Evolutionary conservation across 2,113 vertebrate species (phyloP), one percentile per base, ranked within the genome.

Genomic region (Channa maculata): DNA sequence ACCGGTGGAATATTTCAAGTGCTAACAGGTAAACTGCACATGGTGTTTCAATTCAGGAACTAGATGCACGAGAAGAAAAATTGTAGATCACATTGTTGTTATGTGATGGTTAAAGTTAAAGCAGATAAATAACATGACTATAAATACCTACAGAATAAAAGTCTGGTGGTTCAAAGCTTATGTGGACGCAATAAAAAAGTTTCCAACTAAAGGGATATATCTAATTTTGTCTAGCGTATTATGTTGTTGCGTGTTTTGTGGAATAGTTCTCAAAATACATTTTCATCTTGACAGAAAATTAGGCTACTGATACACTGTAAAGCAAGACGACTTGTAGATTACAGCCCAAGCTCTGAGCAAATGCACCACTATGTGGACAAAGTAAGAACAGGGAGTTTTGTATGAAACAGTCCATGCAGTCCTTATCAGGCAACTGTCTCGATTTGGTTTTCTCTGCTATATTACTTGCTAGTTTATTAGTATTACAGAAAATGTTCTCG

Each of bases 341-440:
- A 75, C 41, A 58, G 67, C 67, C 55, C 72, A 61, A 61, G 72
- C 67, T 80, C 70, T 83, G 82, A 77, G 69, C 88, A 90, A 89
- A 91, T 85, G 87, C 90, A 89, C 87, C 91, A 79, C 86, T 90
- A 65, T 91, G 89, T 91, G 91, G 90, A 81, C 91, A 91, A 84
- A 89, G 41, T 75, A 75, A 80, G 86, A 86, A 90, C 75, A 85
- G 82, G 62, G 71, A 63, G 43, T 33, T 82, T 84, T 74, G 53
- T 36, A 87, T 67, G 58, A 79, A 62, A 61, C 13, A 60, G 58
- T 49, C 70, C 64, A n/a, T 65, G 46, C 44, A 62, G 51, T 13
- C 50, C 41, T 62, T 33, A 64, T 8, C 9, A 6, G 24, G n/a
- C 41, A 15, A 44, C 33, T 62, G 6, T 73, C 36, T 73, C 36